A percentile compares a stretch with the other conserved stretches of the same genome.
phyloP scores from a whole-genome alignment of 1,140 invertebrate species.

The Homarus americanus region DNA sequence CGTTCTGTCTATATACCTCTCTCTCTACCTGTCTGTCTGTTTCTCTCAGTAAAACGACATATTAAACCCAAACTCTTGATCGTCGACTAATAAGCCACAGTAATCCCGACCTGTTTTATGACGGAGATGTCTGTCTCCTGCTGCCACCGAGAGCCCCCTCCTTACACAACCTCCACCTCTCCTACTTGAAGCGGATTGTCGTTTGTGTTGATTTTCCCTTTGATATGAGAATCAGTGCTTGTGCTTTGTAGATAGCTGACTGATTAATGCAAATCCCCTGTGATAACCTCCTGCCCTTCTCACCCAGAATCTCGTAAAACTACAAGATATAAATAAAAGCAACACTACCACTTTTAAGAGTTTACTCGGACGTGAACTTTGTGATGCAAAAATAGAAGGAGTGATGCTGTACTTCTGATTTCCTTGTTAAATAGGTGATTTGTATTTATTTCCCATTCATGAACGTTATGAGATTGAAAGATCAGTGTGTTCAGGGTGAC shows the following conservation, averaged over 20 bases:
- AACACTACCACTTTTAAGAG: too few species aligned
- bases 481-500: too few species aligned
- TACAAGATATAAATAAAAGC: not conserved
- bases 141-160: not conserved
- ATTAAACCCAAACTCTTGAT: too few species aligned
- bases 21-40: too few species aligned
- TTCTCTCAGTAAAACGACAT: too few species aligned
- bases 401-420: too few species aligned
- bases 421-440: too few species aligned
- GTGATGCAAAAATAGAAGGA: too few species aligned
- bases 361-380: too few species aligned
- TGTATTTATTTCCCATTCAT: too few species aligned
- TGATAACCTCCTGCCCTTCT: constrained; percentile 4
- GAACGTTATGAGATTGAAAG: too few species aligned
- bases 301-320: not conserved
- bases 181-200: not conserved
- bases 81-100: not conserved
- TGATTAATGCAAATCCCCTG: not conserved
- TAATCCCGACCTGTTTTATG: not conserved
- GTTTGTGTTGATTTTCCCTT: constrained; percentile 7
- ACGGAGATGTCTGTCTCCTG: not conserved
- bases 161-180: not conserved
- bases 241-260: not conserved
- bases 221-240: not conserved
- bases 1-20: too few species aligned